Conservation (phyloP, 2,113 vertebrate genomes). For the Lontra canadensis region DNA sequence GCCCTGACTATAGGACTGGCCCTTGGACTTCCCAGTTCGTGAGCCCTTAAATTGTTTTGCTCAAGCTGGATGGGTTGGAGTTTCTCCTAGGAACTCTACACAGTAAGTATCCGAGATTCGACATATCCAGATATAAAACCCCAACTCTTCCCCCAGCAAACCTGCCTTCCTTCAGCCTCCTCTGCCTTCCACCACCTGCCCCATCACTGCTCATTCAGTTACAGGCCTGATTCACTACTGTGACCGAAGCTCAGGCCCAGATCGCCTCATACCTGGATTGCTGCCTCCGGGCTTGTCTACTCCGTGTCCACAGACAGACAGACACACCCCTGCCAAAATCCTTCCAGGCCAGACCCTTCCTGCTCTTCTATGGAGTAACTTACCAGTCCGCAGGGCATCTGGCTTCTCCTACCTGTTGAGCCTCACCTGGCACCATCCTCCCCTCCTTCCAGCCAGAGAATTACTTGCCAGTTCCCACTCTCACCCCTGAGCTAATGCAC, state of each 20-base stretch:
- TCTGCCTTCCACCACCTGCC: not conserved
- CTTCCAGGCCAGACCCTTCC: not conserved
- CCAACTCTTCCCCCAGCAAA: not conserved
- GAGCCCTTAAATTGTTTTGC: not conserved
- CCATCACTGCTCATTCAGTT: no score
- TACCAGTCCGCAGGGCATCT: not conserved
- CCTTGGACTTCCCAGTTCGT: not conserved
- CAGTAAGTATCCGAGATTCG: not conserved
- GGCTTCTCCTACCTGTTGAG: not conserved
- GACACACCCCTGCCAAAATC: not conserved
- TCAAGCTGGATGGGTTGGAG: not conserved
- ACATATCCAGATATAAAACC: not conserved
- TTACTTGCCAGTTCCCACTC: no score
- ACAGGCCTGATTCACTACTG: fast-evolving
- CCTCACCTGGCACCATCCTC: not conserved
- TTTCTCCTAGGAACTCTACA: not conserved
- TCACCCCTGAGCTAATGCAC: not conserved
- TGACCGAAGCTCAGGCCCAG: not conserved
- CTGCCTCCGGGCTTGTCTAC: not conserved
- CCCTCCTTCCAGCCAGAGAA: not conserved
- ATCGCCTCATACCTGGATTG: not conserved
- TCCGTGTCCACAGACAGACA: not conserved
- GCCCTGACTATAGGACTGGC: not conserved
- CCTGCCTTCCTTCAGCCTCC: not conserved
- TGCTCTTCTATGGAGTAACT: not conserved